Evolutionary conservation across 2,888 invertebrate species (phyloP), one percentile per base, ranked within the genome.

Genomic region (Clivina fossor): DNA sequence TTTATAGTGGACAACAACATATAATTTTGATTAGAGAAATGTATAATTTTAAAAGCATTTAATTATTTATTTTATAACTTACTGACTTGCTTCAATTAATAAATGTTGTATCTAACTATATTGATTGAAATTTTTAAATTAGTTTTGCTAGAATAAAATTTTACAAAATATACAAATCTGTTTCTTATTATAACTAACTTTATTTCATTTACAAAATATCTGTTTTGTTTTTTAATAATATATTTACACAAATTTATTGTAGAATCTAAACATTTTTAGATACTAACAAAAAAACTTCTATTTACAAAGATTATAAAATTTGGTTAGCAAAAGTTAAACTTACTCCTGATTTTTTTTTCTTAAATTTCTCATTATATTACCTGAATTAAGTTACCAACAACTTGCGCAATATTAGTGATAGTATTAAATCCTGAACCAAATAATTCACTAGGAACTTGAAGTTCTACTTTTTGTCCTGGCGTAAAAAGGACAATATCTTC

Each of bases 361-460:
- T n/a, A n/a, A n/a, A 40, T 19, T 40, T 4, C 11, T 40, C 18
- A 19, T 41, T 20, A 5, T 41, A 35, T 44, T 53, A 53, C 53
- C 53, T 53, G 53, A 64, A 86, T 81, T 56, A 84, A 79, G 65
- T 81, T 82, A 28, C 84, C 84, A 64, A 84, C 70, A 59, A 84
- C 73, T 68, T 82, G 83, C 70, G 85, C 85, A 64, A 84, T 74
- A 62, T 78, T 79, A 64, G 84, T 85, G 62, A 86, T 76, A 43
- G 85, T 75, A 56, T 80, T 81, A 70, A 86, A 86, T 68, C 84
- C 82, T 9, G 82, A 80, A 44, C 85, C 85, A 71, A 86, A 83
- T 63, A 84, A 75, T 68, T 74, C 76, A 58, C 81, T 78, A 58
- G 86, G 86, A 64, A 86, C 72, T 62, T 85, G 83, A 69, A 86